Base-by-base conservation (phyloP, 2,888 invertebrate species). In the Dendrolimus houi region DNA sequence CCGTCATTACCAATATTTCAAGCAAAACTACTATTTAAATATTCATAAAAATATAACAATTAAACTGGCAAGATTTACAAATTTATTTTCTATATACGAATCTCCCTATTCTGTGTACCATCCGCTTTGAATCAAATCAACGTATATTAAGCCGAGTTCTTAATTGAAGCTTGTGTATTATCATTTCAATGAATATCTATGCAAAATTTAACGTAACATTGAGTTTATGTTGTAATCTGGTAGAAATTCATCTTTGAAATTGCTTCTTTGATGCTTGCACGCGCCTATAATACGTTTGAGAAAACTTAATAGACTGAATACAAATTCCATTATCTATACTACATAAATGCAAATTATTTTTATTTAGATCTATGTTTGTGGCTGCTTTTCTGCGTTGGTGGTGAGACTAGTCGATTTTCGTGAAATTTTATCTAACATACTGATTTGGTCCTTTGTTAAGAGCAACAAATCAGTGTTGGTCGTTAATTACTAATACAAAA, bases 111-210 rank as follows among this genome's bases (percentile, higher is more conserved):
- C 9, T 47, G 47, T 47, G 47, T 47, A 9, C 9, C 12, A 47
- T 12, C 3, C 47, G 47, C 47, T 47, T 47, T 12, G 47, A 47
- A 47, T 47, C 47, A 47, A 47, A 47, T 47, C 9, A 47, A 47
- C 47, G 47, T 47, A 47, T 47, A 47, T 47, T 47, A 47, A 55
- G 59, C 60, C 55, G 57, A 58, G 57, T 57, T 58, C 54, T 60
- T 65, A 63, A 66, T 68, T 69, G 59, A 59, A 65, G 62, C 62
- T 60, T 58, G 57, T 57, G 59, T 58, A 58, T 59, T 56, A 60
- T 55, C 61, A 59, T 64, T 69, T 69, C 9, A 67, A 59, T 55
- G 56, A 62, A 62, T 60, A 65, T 65, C 60, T 60, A 63, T 65
- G 69, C 59, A 63, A 60, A 67, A 47, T 47, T 47, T 9, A 47